Evolutionary conservation across 1,140 invertebrate species (phyloP).

Genomic region (Phymorhynchus buccinoides): DNA sequence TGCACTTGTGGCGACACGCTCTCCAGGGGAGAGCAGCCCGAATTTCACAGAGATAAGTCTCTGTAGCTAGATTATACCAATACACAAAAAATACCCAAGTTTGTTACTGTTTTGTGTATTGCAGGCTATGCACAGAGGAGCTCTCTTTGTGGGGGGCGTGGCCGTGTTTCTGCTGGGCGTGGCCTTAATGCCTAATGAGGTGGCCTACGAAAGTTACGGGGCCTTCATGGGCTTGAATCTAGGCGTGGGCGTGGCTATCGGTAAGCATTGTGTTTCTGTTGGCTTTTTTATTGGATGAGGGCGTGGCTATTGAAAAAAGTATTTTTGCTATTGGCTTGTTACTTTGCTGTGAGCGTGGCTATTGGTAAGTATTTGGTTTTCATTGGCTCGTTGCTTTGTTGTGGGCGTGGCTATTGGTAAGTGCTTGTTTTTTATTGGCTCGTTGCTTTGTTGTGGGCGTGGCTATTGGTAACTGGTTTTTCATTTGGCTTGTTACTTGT

Average conservation of each 20-base stretch:
- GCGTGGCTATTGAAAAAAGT: background rate
- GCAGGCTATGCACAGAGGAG: background rate
- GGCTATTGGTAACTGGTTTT: background rate
- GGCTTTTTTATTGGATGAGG: background rate
- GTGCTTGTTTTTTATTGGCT: too few species aligned
- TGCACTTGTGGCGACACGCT: too few species aligned
- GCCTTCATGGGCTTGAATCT: conserved; percentile 5
- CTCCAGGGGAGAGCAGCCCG: too few species aligned
- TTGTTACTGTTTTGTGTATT: background rate
- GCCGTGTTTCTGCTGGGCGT: conserved; percentile 20
- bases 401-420: too few species aligned
- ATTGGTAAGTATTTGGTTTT: background rate
- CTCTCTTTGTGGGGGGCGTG: conserved; percentile 19
- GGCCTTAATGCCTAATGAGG: conserved; percentile 15
- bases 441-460: too few species aligned
- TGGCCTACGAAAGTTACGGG: conserved; percentile 18
- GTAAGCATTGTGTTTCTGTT: conserved; percentile 3
- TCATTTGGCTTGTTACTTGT: background rate
- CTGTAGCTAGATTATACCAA: too few species aligned
- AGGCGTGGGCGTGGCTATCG: background rate
- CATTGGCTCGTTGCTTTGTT: background rate
- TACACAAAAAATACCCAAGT: background rate
- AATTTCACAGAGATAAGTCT: too few species aligned
- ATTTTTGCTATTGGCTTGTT: background rate
- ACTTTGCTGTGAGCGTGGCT: too few species aligned